These are phyloP conservation scores for Carassius gibelio DNA, from an alignment of 2,113 vertebrate species.

Conservation along the genomic window DNA sequence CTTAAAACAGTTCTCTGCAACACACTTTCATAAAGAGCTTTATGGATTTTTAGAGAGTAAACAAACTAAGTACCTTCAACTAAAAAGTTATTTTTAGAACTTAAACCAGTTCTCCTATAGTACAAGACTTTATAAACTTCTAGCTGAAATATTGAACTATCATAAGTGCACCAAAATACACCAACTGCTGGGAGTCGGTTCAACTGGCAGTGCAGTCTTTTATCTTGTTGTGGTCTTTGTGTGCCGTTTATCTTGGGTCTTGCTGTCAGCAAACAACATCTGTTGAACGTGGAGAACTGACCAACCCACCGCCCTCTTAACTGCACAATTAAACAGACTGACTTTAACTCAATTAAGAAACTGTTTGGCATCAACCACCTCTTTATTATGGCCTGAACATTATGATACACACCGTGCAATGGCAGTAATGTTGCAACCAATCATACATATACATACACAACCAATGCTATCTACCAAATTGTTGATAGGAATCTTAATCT, in stretches of 20 bases:
- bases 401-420: background rate
- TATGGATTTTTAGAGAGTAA: background rate
- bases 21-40: background rate
- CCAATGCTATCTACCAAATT: background rate
- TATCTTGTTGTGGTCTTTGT: slow-evolving; percentile 61
- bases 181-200: slow-evolving; percentile 41
- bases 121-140: background rate
- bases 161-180: background rate
- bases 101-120: background rate
- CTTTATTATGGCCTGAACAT: background rate
- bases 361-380: slow-evolving; percentile 69
- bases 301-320: slow-evolving; percentile 47
- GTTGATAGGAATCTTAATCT: slow-evolving; percentile 31
- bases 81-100: background rate
- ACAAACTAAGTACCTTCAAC: background rate
- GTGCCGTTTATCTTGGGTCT: slow-evolving; percentile 56
- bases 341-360: slow-evolving; percentile 43
- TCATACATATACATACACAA: background rate
- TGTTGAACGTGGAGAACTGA: slow-evolving; percentile 45
- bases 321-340: slow-evolving; percentile 29
- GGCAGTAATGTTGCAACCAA: background rate
- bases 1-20: background rate
- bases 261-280: slow-evolving; percentile 59
- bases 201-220: slow-evolving; percentile 54
- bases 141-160: background rate